Conservation (phyloP, 2,113 vertebrate genomes). For the Campylomormyrus numenius region DNA sequence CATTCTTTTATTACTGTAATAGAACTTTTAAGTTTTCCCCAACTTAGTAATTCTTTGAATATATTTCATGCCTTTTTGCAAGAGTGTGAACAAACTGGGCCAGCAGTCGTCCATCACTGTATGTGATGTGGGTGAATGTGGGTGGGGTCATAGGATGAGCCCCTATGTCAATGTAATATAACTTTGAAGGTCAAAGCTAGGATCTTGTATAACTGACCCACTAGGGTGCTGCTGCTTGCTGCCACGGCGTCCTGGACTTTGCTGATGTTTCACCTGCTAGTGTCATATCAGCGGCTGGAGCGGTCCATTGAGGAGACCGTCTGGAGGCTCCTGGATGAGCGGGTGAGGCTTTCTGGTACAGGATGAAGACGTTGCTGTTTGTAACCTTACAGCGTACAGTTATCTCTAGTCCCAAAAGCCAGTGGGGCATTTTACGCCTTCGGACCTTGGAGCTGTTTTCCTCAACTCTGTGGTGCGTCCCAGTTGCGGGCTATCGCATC, state of each 20-base stretch:
- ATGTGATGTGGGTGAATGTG: background rate
- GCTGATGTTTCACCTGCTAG: slow-evolving; percentile 25
- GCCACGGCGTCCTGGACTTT: slow-evolving; percentile 31
- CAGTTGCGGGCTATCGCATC: background rate
- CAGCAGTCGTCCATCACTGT: background rate
- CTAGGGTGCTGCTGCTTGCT: slow-evolving; percentile 29
- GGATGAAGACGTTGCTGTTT: background rate
- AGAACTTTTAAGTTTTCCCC: background rate
- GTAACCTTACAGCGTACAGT: background rate
- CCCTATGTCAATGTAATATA: background rate
- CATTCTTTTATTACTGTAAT: background rate
- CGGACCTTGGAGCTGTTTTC: background rate
- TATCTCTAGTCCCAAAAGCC: background rate
- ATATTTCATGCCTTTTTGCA: background rate
- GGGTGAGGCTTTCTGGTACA: slow-evolving; percentile 16
- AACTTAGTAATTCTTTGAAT: background rate
- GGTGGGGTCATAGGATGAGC: background rate
- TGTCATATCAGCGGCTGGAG: slow-evolving; percentile 26
- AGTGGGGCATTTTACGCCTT: background rate
- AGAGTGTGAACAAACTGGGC: background rate
- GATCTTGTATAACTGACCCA: background rate
- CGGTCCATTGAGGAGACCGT: slow-evolving; percentile 25
- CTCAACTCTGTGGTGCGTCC: background rate
- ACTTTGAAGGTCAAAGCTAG: background rate
- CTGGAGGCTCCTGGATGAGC: slow-evolving; percentile 19